Conservation (phyloP, 2,888 invertebrate species). For the Halictus quadricinctus region DNA sequence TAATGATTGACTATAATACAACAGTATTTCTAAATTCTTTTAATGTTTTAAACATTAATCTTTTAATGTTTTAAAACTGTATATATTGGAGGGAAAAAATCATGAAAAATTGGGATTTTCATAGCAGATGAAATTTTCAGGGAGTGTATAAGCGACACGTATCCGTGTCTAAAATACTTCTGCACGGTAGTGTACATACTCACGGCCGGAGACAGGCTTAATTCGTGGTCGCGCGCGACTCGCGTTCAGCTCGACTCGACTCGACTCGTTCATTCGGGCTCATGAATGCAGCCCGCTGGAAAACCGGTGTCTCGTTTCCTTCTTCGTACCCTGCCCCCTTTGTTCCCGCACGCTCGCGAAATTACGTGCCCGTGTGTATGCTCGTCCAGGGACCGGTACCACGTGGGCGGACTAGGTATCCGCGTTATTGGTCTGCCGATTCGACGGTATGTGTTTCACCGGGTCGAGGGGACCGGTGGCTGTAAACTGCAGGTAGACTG, state of each 20-base stretch:
- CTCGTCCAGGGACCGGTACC: slow-evolving; percentile 18
- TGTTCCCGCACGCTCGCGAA: slow-evolving; percentile 31
- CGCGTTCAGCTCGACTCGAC: background rate
- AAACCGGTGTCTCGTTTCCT: slow-evolving; percentile 63
- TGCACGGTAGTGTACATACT: slow-evolving; percentile 21
- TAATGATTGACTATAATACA: too few species aligned
- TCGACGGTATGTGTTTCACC: slow-evolving; percentile 61
- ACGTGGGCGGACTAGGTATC: slow-evolving; percentile 69
- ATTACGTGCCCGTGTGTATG: slow-evolving; percentile 40
- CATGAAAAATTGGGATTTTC: too few species aligned
- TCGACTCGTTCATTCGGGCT: slow-evolving; percentile 40
- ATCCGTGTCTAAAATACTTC: background rate
- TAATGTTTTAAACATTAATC: too few species aligned
- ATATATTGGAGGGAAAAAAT: too few species aligned
- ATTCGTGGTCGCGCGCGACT: slow-evolving; percentile 53
- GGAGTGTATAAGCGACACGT: background rate
- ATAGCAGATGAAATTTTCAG: background rate
- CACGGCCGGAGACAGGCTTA: slow-evolving; percentile 50
- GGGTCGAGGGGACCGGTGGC: slow-evolving; percentile 31
- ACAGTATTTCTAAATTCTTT: too few species aligned
- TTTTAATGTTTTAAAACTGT: too few species aligned
- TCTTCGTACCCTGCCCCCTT: slow-evolving; percentile 35
- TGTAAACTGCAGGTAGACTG: slow-evolving; percentile 36
- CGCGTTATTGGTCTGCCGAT: slow-evolving; percentile 59
- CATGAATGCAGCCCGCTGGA: slow-evolving; percentile 58